phyloP scores from a whole-genome alignment of 2,113 vertebrate species.

The Gavia stellata region DNA sequence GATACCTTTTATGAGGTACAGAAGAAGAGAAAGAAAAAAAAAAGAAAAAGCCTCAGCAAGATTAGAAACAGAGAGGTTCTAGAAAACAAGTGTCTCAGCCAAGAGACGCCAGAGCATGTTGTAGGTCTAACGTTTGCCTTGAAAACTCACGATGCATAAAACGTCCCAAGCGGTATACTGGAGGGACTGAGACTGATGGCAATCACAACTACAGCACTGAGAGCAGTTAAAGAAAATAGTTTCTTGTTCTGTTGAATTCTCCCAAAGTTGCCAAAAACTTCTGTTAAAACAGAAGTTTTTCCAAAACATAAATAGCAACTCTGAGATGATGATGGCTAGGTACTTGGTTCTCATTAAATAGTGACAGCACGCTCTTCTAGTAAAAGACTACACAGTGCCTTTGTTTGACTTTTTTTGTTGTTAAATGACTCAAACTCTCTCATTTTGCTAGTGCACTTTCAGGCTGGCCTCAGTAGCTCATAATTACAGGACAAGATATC shows the following conservation, averaged over 20 bases:
- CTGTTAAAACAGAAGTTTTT: neutral
- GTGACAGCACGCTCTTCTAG: neutral
- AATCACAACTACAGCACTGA: neutral
- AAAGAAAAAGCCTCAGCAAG: neutral
- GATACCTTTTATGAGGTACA: neutral
- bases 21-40: neutral
- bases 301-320: neutral
- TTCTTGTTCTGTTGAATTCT: neutral
- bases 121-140: neutral
- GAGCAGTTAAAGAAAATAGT: neutral
- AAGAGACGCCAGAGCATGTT: neutral
- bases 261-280: neutral
- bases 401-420: neutral
- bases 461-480: neutral
- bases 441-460: neutral
- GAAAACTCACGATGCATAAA: neutral
- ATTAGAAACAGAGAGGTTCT: neutral
- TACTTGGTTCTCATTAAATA: conserved; percentile 1
- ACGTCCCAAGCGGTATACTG: neutral
- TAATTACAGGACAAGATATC: neutral
- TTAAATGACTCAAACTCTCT: neutral
- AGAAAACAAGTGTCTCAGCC: neutral
- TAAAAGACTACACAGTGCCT: neutral
- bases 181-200: neutral
- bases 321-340: neutral